Conservation (phyloP, 2,888 invertebrate species). For the Heliconius erato region DNA sequence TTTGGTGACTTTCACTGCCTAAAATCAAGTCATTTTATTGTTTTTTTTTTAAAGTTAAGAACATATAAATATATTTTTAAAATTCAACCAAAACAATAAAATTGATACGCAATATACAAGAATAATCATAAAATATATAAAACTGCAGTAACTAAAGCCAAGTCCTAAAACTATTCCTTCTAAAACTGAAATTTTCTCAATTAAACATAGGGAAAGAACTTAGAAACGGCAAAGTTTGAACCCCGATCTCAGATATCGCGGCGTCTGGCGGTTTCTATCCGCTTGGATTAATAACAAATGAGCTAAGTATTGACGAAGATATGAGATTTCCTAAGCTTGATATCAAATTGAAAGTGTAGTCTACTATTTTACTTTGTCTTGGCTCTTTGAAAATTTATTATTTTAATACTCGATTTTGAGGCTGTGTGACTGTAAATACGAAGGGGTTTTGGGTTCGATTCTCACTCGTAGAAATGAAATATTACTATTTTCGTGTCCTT, state of each 20-base stretch:
- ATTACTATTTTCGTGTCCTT: no score
- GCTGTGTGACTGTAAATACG: no score
- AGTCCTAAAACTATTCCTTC: slow-evolving; percentile 66
- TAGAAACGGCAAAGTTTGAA: slow-evolving; percentile 71
- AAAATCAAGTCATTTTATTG: no score
- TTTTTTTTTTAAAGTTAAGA: no score
- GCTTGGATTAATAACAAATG: slow-evolving; percentile 73
- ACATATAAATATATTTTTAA: no score
- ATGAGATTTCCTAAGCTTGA: slow-evolving; percentile 56
- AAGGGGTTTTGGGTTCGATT: no score
- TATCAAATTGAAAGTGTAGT: slow-evolving; percentile 44
- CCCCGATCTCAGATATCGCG: slow-evolving; percentile 76
- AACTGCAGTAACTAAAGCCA: slow-evolving; percentile 54
- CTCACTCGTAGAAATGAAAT: no score
- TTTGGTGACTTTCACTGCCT: no score
- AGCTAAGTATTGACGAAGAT: slow-evolving; percentile 62
- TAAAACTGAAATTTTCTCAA: slow-evolving; percentile 76
- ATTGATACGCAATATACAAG: no score
- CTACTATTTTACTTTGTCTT: slow-evolving; percentile 21
- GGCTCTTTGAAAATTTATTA: background rate
- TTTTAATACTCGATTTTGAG: background rate
- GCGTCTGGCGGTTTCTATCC: slow-evolving; percentile 73
- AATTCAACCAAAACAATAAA: no score
- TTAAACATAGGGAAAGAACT: slow-evolving; percentile 74
- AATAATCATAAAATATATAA: no score